Conservation (phyloP, 2,888 invertebrate species). For the Prosopocoilus inquinatus region DNA sequence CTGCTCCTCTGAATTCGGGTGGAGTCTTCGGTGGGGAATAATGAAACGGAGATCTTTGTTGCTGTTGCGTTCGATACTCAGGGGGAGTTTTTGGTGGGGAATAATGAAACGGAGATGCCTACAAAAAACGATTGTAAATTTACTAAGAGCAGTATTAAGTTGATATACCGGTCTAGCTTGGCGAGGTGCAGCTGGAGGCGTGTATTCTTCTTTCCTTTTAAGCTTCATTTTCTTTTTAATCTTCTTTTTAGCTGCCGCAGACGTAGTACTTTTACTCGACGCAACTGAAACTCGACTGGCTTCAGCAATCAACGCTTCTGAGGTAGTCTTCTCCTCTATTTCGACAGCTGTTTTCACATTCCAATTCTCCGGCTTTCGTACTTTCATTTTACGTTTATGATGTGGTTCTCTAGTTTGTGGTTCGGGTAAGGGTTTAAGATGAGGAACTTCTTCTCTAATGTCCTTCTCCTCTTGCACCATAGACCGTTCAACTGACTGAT, state of each 20-base stretch:
- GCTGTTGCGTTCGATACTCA: neutral
- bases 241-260: slow-evolving; percentile 15
- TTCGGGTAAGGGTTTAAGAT: slow-evolving; percentile 15
- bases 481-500: slow-evolving; percentile 39
- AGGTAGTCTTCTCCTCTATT: slow-evolving; percentile 20
- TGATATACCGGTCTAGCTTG: neutral
- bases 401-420: neutral
- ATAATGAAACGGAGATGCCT: slow-evolving; percentile 31
- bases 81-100: slow-evolving; percentile 28
- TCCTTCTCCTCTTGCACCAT: slow-evolving; percentile 39
- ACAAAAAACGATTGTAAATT: slow-evolving; percentile 5
- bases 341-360: slow-evolving; percentile 27
- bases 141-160: neutral
- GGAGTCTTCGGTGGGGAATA: slow-evolving; percentile 29
- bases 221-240: neutral
- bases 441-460: slow-evolving; percentile 27
- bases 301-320: slow-evolving; percentile 30
- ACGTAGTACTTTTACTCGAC: slow-evolving; percentile 14
- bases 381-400: neutral
- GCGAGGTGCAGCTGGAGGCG: slow-evolving; percentile 10
- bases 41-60: slow-evolving; percentile 30
- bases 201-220: slow-evolving; percentile 5
- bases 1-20: neutral
- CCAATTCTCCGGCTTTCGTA: slow-evolving; percentile 23
- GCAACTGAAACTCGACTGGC: slow-evolving; percentile 23